Percentiles rank a stretch among this genome's conserved stretches.
phyloP scores from a whole-genome alignment of 2,888 invertebrate species.

The Drosophila merina region DNA sequence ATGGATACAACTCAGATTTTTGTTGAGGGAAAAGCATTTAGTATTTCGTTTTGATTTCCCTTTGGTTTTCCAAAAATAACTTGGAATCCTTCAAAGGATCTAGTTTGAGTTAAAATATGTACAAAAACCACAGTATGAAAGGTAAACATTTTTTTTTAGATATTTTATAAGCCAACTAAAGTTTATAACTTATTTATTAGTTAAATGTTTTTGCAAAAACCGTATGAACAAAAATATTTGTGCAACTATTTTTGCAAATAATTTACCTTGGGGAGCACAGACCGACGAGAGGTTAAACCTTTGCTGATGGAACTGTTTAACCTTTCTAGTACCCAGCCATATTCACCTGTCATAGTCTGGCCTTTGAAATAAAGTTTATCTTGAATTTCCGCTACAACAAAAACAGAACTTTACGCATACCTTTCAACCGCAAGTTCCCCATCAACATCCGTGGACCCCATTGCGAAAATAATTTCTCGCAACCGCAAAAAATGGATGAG shows the following conservation, averaged over 20 bases:
- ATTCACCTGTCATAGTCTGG: slow-evolving; percentile 18
- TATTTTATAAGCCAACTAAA: too few relatives aligned
- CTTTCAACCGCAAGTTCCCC: slow-evolving; percentile 22
- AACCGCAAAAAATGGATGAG: slow-evolving; percentile 24
- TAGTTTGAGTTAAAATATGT: too few relatives aligned
- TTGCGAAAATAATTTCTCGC: slow-evolving; percentile 30
- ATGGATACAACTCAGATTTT: slow-evolving; percentile 33
- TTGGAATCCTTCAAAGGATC: too few relatives aligned
- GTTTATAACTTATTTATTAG: too few relatives aligned
- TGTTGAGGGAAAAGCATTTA: slow-evolving; percentile 4
- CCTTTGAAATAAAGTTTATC: slow-evolving; percentile 27
- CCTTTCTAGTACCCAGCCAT: background rate
- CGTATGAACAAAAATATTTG: too few relatives aligned
- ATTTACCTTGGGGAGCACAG: background rate
- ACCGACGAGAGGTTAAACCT: background rate
- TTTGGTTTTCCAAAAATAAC: background rate
- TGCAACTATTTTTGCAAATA: background rate
- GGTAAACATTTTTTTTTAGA: too few relatives aligned
- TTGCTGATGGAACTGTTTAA: background rate
- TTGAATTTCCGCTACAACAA: slow-evolving; percentile 15
- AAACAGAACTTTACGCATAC: slow-evolving; percentile 5
- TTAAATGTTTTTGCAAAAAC: too few relatives aligned
- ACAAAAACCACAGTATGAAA: too few relatives aligned
- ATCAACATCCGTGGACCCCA: slow-evolving; percentile 31
- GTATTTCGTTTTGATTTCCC: background rate